These are phyloP conservation scores for Phymatocera aterrima DNA, from an alignment of 2,888 invertebrate genomes.

Conservation along the genomic window DNA sequence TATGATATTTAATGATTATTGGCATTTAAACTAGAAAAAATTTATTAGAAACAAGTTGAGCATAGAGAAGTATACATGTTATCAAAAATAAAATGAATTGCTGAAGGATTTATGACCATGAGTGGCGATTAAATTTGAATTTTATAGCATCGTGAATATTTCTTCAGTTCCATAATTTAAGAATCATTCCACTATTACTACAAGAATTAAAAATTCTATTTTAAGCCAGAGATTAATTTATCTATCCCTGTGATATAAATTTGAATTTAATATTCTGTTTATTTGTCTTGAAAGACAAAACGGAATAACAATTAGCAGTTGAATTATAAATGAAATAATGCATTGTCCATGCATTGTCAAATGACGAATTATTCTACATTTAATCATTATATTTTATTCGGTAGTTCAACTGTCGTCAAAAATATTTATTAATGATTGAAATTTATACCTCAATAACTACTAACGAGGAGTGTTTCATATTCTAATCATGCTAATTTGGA, in stretches of 20 bases:
- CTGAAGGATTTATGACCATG: neutral
- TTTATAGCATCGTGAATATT: neutral
- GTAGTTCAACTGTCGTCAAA: neutral
- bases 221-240: neutral
- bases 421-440: neutral
- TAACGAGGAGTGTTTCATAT: neutral
- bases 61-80: neutral
- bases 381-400: conserved; percentile 21
- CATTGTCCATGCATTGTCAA: neutral
- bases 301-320: neutral
- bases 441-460: neutral
- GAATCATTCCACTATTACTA: neutral
- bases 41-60: neutral
- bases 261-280: neutral
- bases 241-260: neutral
- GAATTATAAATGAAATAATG: conserved; percentile 3
- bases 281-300: neutral
- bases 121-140: neutral
- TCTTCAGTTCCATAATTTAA: neutral
- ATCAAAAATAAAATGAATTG: neutral
- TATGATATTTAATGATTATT: conserved; percentile 14
- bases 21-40: conserved; percentile 4
- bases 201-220: neutral
- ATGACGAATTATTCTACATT: conserved; percentile 11
- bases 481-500: neutral